Evolutionary conservation across 2,797 vertebrate genomes (phyloP).

Genomic region (Zalophus californianus): DNA sequence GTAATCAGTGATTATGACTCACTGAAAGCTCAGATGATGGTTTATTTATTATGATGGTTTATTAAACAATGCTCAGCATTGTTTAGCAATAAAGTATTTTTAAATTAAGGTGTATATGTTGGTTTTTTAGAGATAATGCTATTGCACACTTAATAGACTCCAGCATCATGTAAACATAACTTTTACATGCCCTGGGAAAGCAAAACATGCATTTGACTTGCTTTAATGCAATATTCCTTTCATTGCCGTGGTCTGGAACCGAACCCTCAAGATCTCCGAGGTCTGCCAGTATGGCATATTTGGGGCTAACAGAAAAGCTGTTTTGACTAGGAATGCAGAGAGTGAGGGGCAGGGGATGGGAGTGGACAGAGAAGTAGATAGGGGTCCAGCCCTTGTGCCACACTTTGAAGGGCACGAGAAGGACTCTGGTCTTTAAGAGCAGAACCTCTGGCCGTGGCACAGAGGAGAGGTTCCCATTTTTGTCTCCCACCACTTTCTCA

Average conservation of each 20-base stretch:
- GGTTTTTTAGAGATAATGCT: not conserved
- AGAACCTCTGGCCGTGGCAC: not conserved
- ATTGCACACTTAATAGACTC: not conserved
- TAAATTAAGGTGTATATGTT: not conserved
- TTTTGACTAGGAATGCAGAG: not conserved
- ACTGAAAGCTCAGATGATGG: not conserved
- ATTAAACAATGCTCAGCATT: not conserved
- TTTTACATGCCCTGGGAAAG: not conserved
- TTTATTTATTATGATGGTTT: too few relatives aligned
- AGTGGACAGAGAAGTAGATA: not conserved
- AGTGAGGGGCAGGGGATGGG: not conserved
- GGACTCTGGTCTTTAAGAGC: not conserved
- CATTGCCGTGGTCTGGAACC: not conserved
- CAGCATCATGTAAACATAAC: not conserved
- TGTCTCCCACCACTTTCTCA: not conserved
- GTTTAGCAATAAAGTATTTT: not conserved
- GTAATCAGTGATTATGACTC: not conserved
- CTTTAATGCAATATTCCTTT: not conserved
- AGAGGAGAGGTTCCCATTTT: not conserved
- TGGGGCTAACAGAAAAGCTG: not conserved
- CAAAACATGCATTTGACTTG: not conserved
- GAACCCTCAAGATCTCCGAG: not conserved
- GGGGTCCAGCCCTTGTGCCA: not conserved
- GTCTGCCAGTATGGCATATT: not conserved
- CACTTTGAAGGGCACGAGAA: not conserved